A percentile compares a stretch with the other conserved stretches of the same genome.
Evolutionary conservation across 1,140 invertebrate genomes (phyloP).

Genomic region (Platyura marginata): DNA sequence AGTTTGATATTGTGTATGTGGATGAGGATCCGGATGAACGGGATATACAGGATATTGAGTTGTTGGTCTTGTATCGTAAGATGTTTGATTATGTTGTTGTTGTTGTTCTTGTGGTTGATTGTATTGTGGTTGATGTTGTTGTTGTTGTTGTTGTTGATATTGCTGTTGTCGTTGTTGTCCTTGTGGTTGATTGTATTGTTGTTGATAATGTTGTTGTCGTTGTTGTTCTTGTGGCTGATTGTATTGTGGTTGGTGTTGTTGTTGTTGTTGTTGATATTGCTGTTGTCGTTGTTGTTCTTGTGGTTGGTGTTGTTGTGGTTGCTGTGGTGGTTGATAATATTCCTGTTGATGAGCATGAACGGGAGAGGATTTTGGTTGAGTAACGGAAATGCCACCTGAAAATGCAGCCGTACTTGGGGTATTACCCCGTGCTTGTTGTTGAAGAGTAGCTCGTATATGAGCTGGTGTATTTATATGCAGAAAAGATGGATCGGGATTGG

Average conservation of each 20-base stretch:
- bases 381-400: slow-evolving; percentile 1
- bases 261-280: neutral
- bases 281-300: neutral
- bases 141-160: neutral
- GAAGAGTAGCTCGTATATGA: neutral
- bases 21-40: no score
- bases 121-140: neutral
- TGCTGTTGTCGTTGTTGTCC: no score
- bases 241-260: neutral
- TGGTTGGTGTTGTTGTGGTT: neutral
- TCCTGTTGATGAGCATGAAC: neutral
- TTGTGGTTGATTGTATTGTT: no score
- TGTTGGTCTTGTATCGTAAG: no score
- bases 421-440: neutral
- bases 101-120: neutral
- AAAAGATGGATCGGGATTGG: neutral
- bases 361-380: no score
- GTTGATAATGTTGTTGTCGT: neutral
- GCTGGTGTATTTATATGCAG: neutral
- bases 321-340: neutral
- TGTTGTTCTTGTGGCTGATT: neutral
- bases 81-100: neutral
- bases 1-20: no score
- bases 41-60: no score
- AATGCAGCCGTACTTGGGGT: neutral